Percentiles rank a stretch among this genome's conserved stretches.
Conservation (phyloP, 2,113 vertebrate genomes). For the Stegostoma tigrinum region DNA sequence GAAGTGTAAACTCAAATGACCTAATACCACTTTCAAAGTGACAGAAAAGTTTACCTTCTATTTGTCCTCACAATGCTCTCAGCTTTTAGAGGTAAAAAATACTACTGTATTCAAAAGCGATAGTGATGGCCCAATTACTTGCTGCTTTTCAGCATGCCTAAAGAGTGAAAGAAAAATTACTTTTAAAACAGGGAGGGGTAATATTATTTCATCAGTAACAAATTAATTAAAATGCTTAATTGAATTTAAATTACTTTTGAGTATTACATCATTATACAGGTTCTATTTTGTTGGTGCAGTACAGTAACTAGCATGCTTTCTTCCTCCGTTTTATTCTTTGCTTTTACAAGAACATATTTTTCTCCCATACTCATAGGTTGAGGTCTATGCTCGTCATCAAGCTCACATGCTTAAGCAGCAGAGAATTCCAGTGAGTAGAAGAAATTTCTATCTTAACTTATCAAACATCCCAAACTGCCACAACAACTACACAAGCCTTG, state of each 20-base stretch:
- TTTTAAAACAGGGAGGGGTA: background rate
- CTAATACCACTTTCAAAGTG: constrained; percentile 5
- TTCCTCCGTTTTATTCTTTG: background rate
- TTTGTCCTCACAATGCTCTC: constrained; percentile 11
- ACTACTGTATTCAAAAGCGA: background rate
- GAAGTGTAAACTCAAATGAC: constrained; percentile 6
- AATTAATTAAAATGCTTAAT: background rate
- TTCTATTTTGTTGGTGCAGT: background rate
- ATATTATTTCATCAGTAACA: background rate
- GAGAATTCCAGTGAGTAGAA: background rate
- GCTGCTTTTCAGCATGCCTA: constrained; percentile 29
- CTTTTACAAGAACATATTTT: background rate
- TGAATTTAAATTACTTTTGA: background rate
- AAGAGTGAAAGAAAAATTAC: background rate
- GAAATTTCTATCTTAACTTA: background rate
- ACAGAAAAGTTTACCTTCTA: constrained; percentile 21
- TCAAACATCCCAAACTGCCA: background rate
- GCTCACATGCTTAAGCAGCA: background rate
- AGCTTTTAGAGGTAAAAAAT: constrained; percentile 19
- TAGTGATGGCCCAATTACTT: constrained; percentile 7
- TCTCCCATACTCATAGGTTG: background rate
- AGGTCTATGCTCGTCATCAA: background rate
- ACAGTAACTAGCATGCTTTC: background rate
- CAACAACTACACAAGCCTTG: background rate
- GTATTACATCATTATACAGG: background rate